Evolutionary conservation across 2,888 invertebrate species (phyloP), one percentile per base, ranked within the genome.

Genomic region (Papilio protenor): DNA sequence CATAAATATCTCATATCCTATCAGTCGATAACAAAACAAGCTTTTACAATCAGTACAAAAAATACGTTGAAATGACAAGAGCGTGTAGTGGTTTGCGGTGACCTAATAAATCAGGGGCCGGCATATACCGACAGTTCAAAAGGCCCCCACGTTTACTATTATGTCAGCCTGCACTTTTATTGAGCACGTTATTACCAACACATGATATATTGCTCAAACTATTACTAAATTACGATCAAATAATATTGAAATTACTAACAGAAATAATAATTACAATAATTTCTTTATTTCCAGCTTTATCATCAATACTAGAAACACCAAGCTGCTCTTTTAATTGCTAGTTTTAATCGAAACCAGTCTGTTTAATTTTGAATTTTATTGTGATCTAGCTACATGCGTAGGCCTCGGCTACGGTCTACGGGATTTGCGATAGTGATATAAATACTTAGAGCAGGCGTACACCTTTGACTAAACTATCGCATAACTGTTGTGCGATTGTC

Each of bases 81-180:
- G 55, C 45, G 45, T 21, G 21, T 16, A 69, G 66, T 69, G 66
- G 66, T 61, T 64, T 61, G 77, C 73, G 73, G 66, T 73, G 73
- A 77, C 77, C 66, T 52, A 77, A 66, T 77, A 77, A 77, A 77
- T 77, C 77, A 55, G 55, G 14, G 49, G 55, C 33, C 57, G 73
- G 69, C 73, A 77, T 77, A 64, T 70, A 23, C 27, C 70, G 57
- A 57, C 74, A 77, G 59, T 70, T 59, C 59, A 69, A 69, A 73
- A 55, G 69, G 73, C 77, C 73, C 77, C 77, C 52, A 33, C 77
- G 74, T 70, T 77, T 70, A 77, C 73, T 66, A 74, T 77, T 77
- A 74, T 77, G 70, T 77, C 77, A 73, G 59, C 69, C 69, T 77
- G 64, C 77, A 77, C 66, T 77, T 77, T 74, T 77, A 74, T 74